Base-by-base conservation (phyloP, 2,113 vertebrate species). In the Trematocara unimaculatum region DNA sequence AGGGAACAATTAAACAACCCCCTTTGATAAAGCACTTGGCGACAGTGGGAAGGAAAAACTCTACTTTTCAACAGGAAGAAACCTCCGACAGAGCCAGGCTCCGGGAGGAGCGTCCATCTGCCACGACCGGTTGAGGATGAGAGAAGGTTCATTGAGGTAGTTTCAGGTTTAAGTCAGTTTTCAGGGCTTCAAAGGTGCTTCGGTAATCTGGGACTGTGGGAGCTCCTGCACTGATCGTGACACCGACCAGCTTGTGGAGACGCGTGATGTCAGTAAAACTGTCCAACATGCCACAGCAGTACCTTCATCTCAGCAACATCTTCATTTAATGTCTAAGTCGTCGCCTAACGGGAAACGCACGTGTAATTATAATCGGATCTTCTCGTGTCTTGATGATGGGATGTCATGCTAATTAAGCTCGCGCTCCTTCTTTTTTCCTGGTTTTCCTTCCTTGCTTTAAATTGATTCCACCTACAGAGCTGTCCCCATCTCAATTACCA, bases 381-480 rank as follows among this genome's bases (percentile, higher is more conserved):
- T 72, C 20, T 42, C n/a, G n/a, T 70, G 64, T 70, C 35, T 45
- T 6, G 38, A 72, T 72, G 64, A 70, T 70, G 13, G 35, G 17
- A 9, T 67, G 11, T 67, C 62, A 26, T 0, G 38, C 67, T 17
- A 72, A 72, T 72, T 45, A 72, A 26, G 38, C 20, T 72, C 2
- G 0, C 1, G n/a, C 64, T 70, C 20, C 20, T 9, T 38, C 18
- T 26, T 0, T 26, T 26, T 72, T 42, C 3, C 0, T 0, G 0
- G 67, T 72, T 47, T 72, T 47, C 14, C 14, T 74, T 74, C 5
- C 2, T 47, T 26, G 14, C 2, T 11, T 74, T 74, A 47, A 47
- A 74, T 11, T 17, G 67, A 47, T 0, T 74, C 67, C 20, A 47
- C 23, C 40, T 29, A 5, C 23, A 17, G 67, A 74, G 67, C 40